Conservation (phyloP, 2,888 invertebrate genomes). For the Cyclophora albipunctata region DNA sequence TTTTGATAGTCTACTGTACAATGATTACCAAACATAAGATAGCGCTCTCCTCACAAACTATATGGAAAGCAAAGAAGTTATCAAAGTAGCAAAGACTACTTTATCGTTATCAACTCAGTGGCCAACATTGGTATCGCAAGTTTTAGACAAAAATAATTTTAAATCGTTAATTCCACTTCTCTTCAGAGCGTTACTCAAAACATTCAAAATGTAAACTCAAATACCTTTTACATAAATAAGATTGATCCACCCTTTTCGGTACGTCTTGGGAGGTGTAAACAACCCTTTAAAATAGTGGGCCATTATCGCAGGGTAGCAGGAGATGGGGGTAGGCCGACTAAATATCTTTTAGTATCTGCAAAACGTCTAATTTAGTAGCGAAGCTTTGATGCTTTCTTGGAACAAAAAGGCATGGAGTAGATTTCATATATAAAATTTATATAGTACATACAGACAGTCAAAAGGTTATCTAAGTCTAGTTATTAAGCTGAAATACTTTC, state of each 20-base stretch:
- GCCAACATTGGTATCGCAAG: no score
- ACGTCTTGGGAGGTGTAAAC: slow-evolving; percentile 49
- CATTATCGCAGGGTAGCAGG: slow-evolving; percentile 28
- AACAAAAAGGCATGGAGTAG: slow-evolving; percentile 25
- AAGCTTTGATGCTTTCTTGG: slow-evolving; percentile 52
- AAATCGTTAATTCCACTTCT: no score
- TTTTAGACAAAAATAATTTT: no score
- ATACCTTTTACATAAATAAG: slow-evolving; percentile 21
- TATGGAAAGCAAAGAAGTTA: background rate
- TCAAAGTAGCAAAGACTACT: background rate
- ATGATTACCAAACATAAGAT: background rate
- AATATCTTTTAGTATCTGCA: slow-evolving; percentile 70
- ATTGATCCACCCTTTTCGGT: slow-evolving; percentile 15
- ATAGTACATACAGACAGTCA: no score
- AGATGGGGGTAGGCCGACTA: slow-evolving; percentile 36
- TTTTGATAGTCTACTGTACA: background rate
- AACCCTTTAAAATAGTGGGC: slow-evolving; percentile 67
- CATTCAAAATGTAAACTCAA: background rate
- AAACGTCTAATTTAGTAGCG: slow-evolving; percentile 64
- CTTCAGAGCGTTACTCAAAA: background rate
- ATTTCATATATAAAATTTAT: background rate
- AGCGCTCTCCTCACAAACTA: background rate
- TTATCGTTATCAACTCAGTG: no score
- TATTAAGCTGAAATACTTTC: background rate
- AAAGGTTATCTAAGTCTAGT: no score